A percentile compares a stretch with the other conserved stretches of the same genome.
Evolutionary conservation across 1,140 invertebrate species (phyloP).

Genomic region (Procambarus virginalis): DNA sequence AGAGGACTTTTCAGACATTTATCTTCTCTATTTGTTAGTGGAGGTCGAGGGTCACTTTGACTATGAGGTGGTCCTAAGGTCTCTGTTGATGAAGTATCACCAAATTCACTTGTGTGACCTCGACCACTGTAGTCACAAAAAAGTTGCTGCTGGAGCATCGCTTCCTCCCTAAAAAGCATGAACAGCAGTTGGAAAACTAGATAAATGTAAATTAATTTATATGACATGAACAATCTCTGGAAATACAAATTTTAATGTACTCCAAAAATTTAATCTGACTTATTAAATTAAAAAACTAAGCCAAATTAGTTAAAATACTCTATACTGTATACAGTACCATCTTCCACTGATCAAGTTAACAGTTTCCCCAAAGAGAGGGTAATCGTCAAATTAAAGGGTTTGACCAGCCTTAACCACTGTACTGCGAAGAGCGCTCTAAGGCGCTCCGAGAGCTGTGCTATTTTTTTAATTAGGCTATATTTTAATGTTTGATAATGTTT

Average conservation of each 20-base stretch:
- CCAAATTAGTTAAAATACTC: background rate
- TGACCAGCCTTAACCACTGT: too few species aligned
- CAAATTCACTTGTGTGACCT: slow-evolving; percentile 58
- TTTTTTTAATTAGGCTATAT: too few species aligned
- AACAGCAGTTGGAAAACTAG: background rate
- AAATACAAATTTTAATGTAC: background rate
- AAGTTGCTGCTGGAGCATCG: slow-evolving; percentile 53
- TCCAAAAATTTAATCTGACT: background rate
- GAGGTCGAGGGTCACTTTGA: slow-evolving; percentile 5
- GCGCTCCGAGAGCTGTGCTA: too few species aligned
- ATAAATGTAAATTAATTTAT: background rate
- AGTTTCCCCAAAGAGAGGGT: background rate
- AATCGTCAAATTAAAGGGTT: background rate
- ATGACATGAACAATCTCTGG: background rate
- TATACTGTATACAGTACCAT: background rate
- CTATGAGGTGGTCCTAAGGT: slow-evolving; percentile 43
- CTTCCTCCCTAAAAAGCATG: slow-evolving; percentile 49
- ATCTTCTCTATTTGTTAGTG: slow-evolving; percentile 1
- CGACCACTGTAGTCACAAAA: slow-evolving; percentile 53
- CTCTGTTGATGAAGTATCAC: slow-evolving; percentile 60
- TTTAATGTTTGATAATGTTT: too few species aligned
- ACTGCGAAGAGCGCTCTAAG: too few species aligned
- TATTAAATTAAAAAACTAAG: background rate
- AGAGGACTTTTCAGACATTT: slow-evolving; percentile 27
- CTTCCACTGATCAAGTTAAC: background rate